Evolutionary conservation across 2,888 invertebrate species (phyloP), one percentile per base, ranked within the genome.

Genomic region (Molorchus minor): DNA sequence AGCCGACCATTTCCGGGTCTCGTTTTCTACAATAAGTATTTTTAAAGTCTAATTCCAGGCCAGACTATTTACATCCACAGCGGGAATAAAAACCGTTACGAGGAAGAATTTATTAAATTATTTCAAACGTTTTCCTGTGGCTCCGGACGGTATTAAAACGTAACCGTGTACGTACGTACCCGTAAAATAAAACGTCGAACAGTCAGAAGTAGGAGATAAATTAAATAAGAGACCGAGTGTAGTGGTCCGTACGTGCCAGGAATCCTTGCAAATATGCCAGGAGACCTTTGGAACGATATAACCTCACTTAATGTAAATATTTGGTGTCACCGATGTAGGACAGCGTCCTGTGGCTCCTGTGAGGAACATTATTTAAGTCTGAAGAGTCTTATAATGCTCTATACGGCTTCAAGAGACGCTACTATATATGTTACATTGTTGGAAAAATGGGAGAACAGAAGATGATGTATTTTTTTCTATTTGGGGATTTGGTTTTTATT

Each of bases 261-360:
- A 43, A 25, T 43, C 43, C 15, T 19, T 43, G 43, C 25, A 43
- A 43, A 43, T 25, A 25, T 13, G 25, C 15, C 13, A 43, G 43
- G 1, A 13, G 25, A 21, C 13, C 21, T 13, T 15, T 15, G 43
- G 40, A 52, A 46, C 33, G 30, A 33, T 56, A 52, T 40, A 35
- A 30, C 20, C 38, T 17, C 13, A 38, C 36, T 57, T 44, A 49
- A 47, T 57, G 61, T 61, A 61, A 57, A 61, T 61, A 61, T 61
- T 61, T 61, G 56, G 56, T 57, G 61, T 56, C 57, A 53, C 43
- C 43, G 15, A 54, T 56, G 54, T 44, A 38, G 54, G 47, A 40
- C 47, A 56, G 47, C 53, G 38, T n/a, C n/a, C n/a, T n/a, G 47
- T 53, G 53, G 21, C 21, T 4, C 44, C 15, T 13, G 44, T 56